Evolutionary conservation across 2,797 vertebrate genomes (phyloP).

Genomic region (Hydrocynus forskahlii): DNA sequence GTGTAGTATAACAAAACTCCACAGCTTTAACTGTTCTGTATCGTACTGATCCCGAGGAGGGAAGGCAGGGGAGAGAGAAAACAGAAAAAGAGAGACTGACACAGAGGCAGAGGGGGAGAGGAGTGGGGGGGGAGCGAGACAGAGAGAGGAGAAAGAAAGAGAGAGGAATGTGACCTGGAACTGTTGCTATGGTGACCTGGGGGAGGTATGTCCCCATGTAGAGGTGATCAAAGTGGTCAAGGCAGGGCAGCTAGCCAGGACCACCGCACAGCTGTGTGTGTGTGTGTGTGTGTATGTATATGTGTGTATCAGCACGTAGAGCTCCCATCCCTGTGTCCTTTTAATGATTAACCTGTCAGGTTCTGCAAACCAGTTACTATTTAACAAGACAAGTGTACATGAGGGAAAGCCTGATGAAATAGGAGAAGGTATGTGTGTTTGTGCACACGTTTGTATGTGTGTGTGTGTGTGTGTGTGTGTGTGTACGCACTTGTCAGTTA

Average conservation of each 20-base stretch:
- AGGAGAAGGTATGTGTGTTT: constrained; percentile 2
- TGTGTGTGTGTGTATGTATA: constrained; percentile 26
- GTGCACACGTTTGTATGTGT: neutral
- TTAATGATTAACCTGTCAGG: constrained; percentile 49
- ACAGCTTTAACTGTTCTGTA: neutral
- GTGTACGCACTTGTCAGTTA: neutral
- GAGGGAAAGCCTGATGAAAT: constrained; percentile 41
- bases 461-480: neutral
- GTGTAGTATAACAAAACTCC: constrained; percentile 1
- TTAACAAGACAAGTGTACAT: constrained; percentile 35
- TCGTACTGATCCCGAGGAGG: neutral
- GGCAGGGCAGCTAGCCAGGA: constrained; percentile 36
- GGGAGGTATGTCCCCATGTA: constrained; percentile 33
- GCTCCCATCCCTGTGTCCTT: constrained; percentile 13
- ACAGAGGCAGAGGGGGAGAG: neutral
- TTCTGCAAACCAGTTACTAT: constrained; percentile 30
- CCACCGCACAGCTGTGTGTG: constrained; percentile 33
- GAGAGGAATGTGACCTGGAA: constrained; percentile 45
- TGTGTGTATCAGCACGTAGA: constrained; percentile 29
- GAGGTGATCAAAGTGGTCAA: constrained; percentile 48
- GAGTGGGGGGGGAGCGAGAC: neutral
- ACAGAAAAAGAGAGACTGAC: constrained; percentile 4
- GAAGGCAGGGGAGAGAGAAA: constrained; percentile 8
- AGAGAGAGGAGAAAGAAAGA: neutral
- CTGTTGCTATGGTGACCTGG: constrained; percentile 42